Percentiles rank a stretch among this genome's conserved stretches.
Conservation (phyloP, 2,888 invertebrate genomes). For the Diarsia dahlii region DNA sequence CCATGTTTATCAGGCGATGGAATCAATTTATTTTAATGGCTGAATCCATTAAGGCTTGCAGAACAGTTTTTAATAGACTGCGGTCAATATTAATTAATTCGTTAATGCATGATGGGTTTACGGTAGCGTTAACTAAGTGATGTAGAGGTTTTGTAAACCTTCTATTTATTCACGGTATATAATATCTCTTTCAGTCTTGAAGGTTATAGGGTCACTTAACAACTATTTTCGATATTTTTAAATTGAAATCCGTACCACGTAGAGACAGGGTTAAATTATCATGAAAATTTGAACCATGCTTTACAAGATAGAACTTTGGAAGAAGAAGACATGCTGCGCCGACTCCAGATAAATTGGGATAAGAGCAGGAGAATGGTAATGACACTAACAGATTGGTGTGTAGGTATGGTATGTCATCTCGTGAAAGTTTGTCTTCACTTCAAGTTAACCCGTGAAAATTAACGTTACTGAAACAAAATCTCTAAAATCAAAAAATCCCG, state of each 20-base stretch:
- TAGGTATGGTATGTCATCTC: not conserved
- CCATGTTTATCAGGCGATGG: slow-evolving; percentile 15
- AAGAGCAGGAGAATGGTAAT: too few species aligned
- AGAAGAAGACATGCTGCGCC: too few species aligned
- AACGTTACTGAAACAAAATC: not conserved
- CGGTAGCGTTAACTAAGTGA: not conserved
- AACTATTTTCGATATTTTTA: too few species aligned
- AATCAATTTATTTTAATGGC: slow-evolving; percentile 40
- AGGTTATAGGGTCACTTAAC: too few species aligned
- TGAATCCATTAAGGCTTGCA: slow-evolving; percentile 12
- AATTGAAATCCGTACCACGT: too few species aligned
- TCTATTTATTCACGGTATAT: too few species aligned
- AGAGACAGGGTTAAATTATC: too few species aligned
- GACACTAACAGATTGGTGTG: not conserved
- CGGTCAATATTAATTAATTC: slow-evolving; percentile 27
- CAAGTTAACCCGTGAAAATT: not conserved
- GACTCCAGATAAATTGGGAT: too few species aligned
- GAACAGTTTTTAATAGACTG: slow-evolving; percentile 30
- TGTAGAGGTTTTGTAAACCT: not conserved
- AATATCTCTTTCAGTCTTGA: too few species aligned
- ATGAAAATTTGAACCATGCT: too few species aligned
- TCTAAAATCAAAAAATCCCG: too few species aligned
- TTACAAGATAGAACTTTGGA: too few species aligned
- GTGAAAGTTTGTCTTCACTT: not conserved
- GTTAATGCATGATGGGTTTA: not conserved